Conservation (phyloP, 2,113 vertebrate genomes). For the Pitta sordida region DNA sequence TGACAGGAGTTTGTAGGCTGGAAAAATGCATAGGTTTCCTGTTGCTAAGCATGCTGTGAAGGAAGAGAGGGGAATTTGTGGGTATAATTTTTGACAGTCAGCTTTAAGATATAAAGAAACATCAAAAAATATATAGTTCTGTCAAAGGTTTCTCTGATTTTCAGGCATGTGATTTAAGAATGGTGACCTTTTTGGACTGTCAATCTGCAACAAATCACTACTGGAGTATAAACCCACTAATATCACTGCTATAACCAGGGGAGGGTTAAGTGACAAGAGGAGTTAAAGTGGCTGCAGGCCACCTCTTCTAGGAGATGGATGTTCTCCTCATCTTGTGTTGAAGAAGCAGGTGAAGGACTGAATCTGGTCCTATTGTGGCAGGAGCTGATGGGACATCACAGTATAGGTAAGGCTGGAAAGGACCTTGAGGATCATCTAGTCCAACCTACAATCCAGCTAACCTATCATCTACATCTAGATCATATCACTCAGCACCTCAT, state of each 20-base stretch:
- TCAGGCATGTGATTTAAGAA: rapidly evolving
- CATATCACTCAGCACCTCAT: too few relatives aligned
- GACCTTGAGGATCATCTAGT: too few relatives aligned
- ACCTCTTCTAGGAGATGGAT: neutral
- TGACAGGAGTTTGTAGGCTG: neutral
- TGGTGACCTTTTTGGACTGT: neutral
- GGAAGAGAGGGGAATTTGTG: neutral
- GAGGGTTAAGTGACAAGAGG: neutral
- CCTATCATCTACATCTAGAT: too few relatives aligned
- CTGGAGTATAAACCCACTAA: neutral
- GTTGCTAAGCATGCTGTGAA: neutral
- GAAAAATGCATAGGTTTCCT: neutral
- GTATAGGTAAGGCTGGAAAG: too few relatives aligned
- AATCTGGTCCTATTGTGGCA: neutral
- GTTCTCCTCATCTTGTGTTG: neutral
- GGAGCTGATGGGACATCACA: neutral
- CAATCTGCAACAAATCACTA: neutral
- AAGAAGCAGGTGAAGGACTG: neutral
- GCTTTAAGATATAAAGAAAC: neutral
- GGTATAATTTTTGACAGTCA: neutral
- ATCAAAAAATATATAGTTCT: neutral
- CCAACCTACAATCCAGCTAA: too few relatives aligned
- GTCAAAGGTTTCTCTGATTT: neutral
- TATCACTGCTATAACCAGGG: neutral
- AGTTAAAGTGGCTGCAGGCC: neutral